A percentile compares a stretch with the other conserved stretches of the same genome.
Conservation (phyloP, 2,888 invertebrate genomes). For the Cetonia aurata region DNA sequence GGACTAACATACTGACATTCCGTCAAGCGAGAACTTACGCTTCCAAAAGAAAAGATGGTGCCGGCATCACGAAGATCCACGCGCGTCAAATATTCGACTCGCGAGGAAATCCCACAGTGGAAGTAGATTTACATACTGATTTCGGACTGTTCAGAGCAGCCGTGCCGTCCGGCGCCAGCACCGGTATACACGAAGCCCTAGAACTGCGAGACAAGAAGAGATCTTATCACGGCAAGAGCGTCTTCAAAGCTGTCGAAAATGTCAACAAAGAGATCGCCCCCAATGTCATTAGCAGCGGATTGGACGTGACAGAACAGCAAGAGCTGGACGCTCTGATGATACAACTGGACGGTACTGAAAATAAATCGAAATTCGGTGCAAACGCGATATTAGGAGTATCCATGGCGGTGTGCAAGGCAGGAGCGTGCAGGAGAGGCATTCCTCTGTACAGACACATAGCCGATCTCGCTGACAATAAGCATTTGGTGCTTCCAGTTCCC, state of each 20-base stretch:
- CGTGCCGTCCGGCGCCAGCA: conserved; percentile 98
- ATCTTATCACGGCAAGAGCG: conserved; percentile 96
- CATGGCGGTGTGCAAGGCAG: conserved; percentile 96
- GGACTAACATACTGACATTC: background rate
- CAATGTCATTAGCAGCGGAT: conserved; percentile 80
- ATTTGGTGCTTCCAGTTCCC: conserved; percentile 95
- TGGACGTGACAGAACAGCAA: conserved; percentile 92
- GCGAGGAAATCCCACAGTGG: conserved; percentile 98
- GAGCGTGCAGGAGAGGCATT: conserved; percentile 93
- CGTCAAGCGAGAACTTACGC: background rate
- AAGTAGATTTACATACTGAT: conserved; percentile 87
- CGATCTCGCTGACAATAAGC: conserved; percentile 90
- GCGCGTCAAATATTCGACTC: conserved; percentile 99
- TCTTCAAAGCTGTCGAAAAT: conserved; percentile 91
- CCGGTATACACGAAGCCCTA: conserved; percentile 94
- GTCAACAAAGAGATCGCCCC: conserved; percentile 87
- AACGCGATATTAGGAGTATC: conserved; percentile 99
- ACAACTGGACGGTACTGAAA: conserved; percentile 94
- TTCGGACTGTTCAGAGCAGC: conserved; percentile 91
- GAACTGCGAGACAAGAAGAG: conserved; percentile 94
- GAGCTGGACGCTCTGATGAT: conserved; percentile 90
- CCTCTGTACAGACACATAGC: conserved; percentile 92
- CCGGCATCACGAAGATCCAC: conserved; percentile 43
- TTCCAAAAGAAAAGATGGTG: background rate
- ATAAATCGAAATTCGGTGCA: conserved; percentile 96